These are phyloP conservation scores for Sorex maritimensis DNA, from an alignment of 2,797 vertebrate species.

Conservation along the genomic window DNA sequence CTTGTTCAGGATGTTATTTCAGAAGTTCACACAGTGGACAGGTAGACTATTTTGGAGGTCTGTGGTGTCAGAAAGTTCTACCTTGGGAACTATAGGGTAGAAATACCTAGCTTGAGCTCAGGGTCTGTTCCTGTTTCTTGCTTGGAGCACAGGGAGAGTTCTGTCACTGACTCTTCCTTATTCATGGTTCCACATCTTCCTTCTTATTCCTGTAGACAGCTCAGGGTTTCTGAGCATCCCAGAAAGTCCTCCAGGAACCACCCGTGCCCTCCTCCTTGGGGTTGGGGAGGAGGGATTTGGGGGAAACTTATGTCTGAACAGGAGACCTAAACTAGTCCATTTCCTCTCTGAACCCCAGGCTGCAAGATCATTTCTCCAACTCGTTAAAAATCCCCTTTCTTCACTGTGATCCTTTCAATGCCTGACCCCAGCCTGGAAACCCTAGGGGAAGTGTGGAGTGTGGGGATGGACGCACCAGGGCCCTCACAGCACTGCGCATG, in stretches of 20 bases:
- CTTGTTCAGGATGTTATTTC: not conserved
- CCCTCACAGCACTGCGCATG: too few species aligned
- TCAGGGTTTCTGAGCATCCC: not conserved
- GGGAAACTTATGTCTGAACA: too few species aligned
- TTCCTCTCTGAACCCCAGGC: not conserved
- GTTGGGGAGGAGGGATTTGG: too few species aligned
- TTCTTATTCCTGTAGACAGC: not conserved
- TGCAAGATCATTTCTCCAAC: not conserved
- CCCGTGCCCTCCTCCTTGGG: not conserved
- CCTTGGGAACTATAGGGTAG: not conserved
- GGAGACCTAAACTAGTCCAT: too few species aligned
- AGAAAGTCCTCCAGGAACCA: not conserved
- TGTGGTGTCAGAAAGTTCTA: not conserved
- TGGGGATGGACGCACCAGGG: not conserved
- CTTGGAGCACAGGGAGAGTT: not conserved
- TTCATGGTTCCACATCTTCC: not conserved
- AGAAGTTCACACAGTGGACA: not conserved
- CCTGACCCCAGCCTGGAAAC: too few species aligned
- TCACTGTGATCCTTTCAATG: not conserved
- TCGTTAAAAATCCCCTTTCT: not conserved
- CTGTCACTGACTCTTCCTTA: not conserved
- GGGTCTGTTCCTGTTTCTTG: not conserved
- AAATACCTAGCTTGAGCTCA: not conserved
- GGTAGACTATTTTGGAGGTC: not conserved
- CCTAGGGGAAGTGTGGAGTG: too few species aligned